These are phyloP conservation scores for Coecobrya sp. DNA, from an alignment of 2,888 invertebrate species.

Conservation along the genomic window DNA sequence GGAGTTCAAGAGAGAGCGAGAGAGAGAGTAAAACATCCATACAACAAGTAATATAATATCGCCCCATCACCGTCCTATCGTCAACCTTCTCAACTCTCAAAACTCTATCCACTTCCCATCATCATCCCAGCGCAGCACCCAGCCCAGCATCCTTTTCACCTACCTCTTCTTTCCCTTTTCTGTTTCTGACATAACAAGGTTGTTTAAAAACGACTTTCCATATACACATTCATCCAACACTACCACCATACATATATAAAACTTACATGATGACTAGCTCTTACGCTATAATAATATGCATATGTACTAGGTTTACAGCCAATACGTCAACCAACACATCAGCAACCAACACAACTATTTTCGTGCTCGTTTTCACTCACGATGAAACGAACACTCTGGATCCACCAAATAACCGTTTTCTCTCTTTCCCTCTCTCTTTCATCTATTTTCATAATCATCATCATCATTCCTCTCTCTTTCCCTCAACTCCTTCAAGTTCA, in stretches of 20 bases:
- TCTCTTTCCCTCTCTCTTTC: neutral
- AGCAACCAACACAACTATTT: slow-evolving; percentile 19
- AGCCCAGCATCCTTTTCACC: slow-evolving; percentile 58
- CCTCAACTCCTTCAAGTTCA: slow-evolving; percentile 39
- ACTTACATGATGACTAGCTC: neutral
- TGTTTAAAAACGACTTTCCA: slow-evolving; percentile 39
- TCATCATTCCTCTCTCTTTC: neutral
- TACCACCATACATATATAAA: neutral
- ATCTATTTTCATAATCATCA: slow-evolving; percentile 55
- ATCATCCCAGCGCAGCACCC: slow-evolving; percentile 12
- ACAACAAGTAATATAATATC: neutral
- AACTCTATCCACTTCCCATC: slow-evolving; percentile 48
- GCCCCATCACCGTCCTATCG: slow-evolving; percentile 1
- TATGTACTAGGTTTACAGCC: neutral
- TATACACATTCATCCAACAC: neutral
- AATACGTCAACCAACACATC: slow-evolving; percentile 20
- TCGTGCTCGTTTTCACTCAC: neutral
- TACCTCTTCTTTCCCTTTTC: slow-evolving; percentile 48
- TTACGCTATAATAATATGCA: neutral
- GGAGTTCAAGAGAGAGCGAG: neutral
- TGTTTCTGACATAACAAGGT: slow-evolving; percentile 80
- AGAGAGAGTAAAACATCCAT: neutral
- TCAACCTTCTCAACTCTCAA: slow-evolving; percentile 41
- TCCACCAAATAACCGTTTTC: slow-evolving; percentile 2
- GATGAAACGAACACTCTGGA: slow-evolving; percentile 36